These are phyloP conservation scores for Cinclus cinclus DNA, from an alignment of 2,113 vertebrate species.

Conservation along the genomic window DNA sequence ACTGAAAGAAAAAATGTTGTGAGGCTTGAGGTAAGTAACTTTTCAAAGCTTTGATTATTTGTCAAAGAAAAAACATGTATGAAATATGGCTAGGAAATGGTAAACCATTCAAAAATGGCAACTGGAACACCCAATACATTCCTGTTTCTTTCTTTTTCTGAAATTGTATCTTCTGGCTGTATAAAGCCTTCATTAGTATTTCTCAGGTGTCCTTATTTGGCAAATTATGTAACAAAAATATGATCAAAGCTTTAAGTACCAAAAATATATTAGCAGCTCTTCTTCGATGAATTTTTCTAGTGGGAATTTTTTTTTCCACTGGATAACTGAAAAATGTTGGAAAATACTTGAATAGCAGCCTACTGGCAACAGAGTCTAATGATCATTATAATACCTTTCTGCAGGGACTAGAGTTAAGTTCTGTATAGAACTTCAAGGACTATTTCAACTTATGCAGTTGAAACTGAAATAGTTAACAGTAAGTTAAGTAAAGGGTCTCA, in stretches of 20 bases:
- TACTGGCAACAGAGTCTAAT: background rate
- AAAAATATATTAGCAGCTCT: constrained; percentile 20
- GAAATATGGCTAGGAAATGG: constrained; percentile 24
- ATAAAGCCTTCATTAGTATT: constrained; percentile 49
- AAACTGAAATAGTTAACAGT: background rate
- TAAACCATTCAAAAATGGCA: constrained; percentile 44
- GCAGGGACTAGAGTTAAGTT: background rate
- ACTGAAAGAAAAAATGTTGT: background rate
- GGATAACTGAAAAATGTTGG: background rate
- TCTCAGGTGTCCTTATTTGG: constrained; percentile 36
- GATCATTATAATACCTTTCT: background rate
- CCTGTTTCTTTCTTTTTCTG: background rate
- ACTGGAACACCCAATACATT: background rate
- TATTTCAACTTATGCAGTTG: background rate
- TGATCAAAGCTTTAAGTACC: constrained; percentile 48
- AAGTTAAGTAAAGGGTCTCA: background rate
- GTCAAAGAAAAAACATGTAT: constrained; percentile 36
- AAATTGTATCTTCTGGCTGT: constrained; percentile 48
- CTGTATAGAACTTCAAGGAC: background rate
- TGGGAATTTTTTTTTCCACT: background rate
- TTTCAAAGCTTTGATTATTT: constrained; percentile 63
- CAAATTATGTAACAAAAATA: constrained; percentile 51
- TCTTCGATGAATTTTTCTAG: constrained; percentile 14
- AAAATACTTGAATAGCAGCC: background rate
- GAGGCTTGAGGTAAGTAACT: constrained; percentile 61